Conservation (phyloP, 2,797 vertebrate genomes). For the Peromyscus attwateri region DNA sequence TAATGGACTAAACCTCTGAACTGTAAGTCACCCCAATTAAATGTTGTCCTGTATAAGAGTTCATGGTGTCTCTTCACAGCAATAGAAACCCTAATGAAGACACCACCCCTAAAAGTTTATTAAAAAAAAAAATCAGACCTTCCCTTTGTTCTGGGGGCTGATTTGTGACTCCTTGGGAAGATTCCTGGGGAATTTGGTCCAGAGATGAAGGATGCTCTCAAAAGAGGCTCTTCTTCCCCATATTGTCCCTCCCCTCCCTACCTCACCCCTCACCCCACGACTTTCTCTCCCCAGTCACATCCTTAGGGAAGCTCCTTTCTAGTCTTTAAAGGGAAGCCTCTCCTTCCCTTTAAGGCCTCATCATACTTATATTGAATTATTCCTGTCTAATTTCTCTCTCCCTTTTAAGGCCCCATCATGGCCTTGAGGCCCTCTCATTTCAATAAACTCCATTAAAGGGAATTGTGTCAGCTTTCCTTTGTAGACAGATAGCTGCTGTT, state of each 20-base stretch:
- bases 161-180: neutral
- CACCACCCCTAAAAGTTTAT: neutral
- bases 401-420: neutral
- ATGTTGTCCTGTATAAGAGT: neutral
- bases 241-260: neutral
- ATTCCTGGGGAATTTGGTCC: neutral
- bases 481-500: neutral
- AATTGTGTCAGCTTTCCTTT: neutral
- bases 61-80: neutral
- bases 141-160: neutral
- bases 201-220: neutral
- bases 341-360: neutral
- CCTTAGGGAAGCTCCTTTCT: neutral
- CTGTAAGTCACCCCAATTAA: neutral
- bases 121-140: neutral
- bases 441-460: neutral
- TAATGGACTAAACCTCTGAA: neutral
- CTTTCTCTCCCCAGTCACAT: neutral
- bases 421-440: neutral
- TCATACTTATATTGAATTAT: neutral
- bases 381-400: neutral
- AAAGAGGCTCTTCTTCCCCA: neutral
- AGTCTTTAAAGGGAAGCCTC: neutral
- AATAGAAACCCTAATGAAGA: neutral
- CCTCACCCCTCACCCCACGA: accelerated